Percentiles rank a stretch among this genome's conserved stretches.
These are phyloP conservation scores for Gnatocerus cornutus DNA, from an alignment of 2,888 invertebrate species.

Conservation along the genomic window DNA sequence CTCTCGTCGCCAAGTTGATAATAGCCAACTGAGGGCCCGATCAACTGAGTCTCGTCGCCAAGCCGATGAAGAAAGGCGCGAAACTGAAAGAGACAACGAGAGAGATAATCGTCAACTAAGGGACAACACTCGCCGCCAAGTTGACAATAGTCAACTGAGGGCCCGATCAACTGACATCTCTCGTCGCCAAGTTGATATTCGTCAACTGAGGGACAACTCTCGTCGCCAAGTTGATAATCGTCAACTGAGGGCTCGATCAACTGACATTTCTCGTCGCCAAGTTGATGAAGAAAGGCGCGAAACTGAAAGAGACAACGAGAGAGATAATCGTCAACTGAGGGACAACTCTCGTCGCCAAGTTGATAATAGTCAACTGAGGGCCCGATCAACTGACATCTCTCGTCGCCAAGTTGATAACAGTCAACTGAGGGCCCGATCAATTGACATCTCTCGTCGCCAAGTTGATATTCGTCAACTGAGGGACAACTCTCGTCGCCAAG, in stretches of 20 bases:
- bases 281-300: no score
- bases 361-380: background rate
- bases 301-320: background rate
- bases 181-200: background rate
- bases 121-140: no score
- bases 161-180: background rate
- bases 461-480: background rate
- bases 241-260: no score
- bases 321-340: background rate
- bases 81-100: slow-evolving; percentile 1
- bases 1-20: background rate
- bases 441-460: no score
- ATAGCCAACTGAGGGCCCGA: no score
- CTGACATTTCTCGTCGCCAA: background rate
- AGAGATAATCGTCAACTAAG: background rate
- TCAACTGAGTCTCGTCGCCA: no score
- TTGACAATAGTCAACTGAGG: background rate
- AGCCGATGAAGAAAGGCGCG: no score
- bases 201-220: no score
- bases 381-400: no score
- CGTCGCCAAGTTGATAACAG: no score
- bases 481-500: background rate
- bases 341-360: background rate
- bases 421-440: background rate
- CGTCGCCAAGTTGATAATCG: slow-evolving; percentile 1